Percentiles rank a stretch among this genome's conserved stretches.
Evolutionary conservation across 2,113 vertebrate species (phyloP).

Genomic region (Ailurus styani): DNA sequence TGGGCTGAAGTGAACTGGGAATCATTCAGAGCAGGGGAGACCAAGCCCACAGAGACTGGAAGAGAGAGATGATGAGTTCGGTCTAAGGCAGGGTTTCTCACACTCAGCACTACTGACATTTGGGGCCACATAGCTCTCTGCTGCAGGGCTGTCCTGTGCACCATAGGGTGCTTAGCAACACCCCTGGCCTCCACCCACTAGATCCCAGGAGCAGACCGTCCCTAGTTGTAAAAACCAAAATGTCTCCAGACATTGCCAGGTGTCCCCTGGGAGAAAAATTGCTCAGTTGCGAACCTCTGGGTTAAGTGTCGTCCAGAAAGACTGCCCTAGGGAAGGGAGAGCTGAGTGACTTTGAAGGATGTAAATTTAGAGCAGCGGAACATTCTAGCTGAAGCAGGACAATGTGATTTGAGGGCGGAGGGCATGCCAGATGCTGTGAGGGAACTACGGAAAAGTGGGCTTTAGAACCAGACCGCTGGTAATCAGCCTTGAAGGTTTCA

Average conservation of each 20-base stretch:
- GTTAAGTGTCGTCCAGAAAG: not conserved
- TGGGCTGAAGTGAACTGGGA: not conserved
- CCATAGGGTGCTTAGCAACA: not conserved
- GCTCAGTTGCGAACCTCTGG: not conserved
- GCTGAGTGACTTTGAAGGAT: not conserved
- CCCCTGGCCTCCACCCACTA: not conserved
- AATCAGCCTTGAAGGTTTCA: not conserved
- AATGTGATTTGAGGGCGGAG: not conserved
- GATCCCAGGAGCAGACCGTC: not conserved
- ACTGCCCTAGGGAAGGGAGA: not conserved
- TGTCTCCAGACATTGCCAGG: not conserved
- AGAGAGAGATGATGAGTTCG: not conserved
- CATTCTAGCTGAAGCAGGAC: not conserved
- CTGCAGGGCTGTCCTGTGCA: not conserved
- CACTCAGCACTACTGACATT: not conserved
- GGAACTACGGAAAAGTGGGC: not conserved
- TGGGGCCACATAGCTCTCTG: not conserved
- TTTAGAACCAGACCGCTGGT: not conserved
- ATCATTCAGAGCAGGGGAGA: not conserved
- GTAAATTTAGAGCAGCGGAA: not conserved
- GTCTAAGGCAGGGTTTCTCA: not conserved
- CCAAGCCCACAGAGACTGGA: not conserved
- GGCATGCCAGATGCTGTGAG: not conserved
- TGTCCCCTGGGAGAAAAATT: not conserved
- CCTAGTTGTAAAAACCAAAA: not conserved